These are phyloP conservation scores for Eristalis arbustorum DNA, from an alignment of 2,888 invertebrate genomes.

Conservation along the genomic window DNA sequence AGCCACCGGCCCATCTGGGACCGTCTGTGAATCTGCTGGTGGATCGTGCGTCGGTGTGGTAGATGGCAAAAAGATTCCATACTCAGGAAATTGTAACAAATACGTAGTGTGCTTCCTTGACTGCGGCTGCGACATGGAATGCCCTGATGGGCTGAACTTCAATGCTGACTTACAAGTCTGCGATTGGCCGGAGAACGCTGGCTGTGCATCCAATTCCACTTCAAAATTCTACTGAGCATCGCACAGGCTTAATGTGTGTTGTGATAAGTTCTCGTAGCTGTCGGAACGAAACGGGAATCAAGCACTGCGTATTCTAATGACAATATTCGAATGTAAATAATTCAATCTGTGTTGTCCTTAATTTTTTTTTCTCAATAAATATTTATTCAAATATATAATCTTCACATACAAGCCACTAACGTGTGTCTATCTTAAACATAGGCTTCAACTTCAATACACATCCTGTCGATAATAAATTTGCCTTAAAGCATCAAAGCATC, in stretches of 20 bases:
- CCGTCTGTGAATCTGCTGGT: background rate
- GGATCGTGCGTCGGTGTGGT: background rate
- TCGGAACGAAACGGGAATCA: background rate
- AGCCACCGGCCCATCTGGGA: conserved; percentile 15
- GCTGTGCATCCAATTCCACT: conserved; percentile 60
- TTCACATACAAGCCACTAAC: background rate
- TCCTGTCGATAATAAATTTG: no score
- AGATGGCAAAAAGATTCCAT: conserved; percentile 12
- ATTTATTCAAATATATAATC: background rate
- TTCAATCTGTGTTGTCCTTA: background rate
- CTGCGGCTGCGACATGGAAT: conserved; percentile 45
- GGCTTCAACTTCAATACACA: background rate
- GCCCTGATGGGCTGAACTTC: conserved; percentile 38
- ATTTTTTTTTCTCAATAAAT: background rate
- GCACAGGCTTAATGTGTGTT: no score
- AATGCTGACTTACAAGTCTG: conserved; percentile 50
- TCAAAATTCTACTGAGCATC: background rate
- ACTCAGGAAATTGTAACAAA: conserved; percentile 46
- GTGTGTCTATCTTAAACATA: background rate
- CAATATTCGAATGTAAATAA: background rate
- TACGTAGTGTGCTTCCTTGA: conserved; percentile 53
- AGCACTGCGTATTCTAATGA: background rate
- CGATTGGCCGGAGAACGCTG: conserved; percentile 71
- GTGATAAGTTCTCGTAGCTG: background rate
- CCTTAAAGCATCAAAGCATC: no score